These are phyloP conservation scores for Telmatherina bonti DNA, from an alignment of 2,797 vertebrate species.

Conservation along the genomic window DNA sequence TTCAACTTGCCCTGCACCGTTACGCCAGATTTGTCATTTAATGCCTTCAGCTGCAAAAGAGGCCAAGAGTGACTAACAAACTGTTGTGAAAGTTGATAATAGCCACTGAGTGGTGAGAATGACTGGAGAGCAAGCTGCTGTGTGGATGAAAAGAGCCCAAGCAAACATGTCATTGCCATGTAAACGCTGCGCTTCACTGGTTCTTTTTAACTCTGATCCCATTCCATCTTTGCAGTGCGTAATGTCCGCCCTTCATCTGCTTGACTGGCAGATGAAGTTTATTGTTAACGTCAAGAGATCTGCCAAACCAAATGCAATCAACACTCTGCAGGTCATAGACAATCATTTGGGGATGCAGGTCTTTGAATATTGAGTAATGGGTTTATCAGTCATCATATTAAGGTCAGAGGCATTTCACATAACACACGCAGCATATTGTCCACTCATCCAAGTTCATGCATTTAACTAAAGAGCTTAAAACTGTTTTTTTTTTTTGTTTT, in stretches of 20 bases:
- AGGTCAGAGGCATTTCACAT: constrained; percentile 42
- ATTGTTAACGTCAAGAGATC: constrained; percentile 72
- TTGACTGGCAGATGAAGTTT: constrained; percentile 57
- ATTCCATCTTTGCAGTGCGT: constrained; percentile 65
- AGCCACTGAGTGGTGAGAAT: constrained; percentile 55
- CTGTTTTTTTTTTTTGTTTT: not conserved
- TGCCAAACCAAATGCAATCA: constrained; percentile 77
- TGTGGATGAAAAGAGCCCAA: constrained; percentile 64
- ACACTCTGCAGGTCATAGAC: constrained; percentile 60
- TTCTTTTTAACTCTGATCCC: constrained; percentile 63
- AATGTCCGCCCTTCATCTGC: constrained; percentile 68
- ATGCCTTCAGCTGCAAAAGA: constrained; percentile 19
- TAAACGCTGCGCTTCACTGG: constrained; percentile 70
- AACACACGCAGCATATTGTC: constrained; percentile 25
- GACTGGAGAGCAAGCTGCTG: constrained; percentile 56
- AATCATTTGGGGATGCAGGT: constrained; percentile 36
- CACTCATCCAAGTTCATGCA: constrained; percentile 18
- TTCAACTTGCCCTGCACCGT: constrained; percentile 27
- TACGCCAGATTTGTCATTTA: constrained; percentile 35
- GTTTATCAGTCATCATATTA: constrained; percentile 51
- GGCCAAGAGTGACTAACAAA: constrained; percentile 46
- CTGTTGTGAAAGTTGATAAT: constrained; percentile 53
- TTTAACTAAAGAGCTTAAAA: constrained; percentile 5
- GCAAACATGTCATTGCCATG: constrained; percentile 70
- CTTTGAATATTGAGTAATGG: constrained; percentile 51